Base-by-base conservation (phyloP, 2,113 vertebrate genomes). In the Brachyhypopomus gauderio region DNA sequence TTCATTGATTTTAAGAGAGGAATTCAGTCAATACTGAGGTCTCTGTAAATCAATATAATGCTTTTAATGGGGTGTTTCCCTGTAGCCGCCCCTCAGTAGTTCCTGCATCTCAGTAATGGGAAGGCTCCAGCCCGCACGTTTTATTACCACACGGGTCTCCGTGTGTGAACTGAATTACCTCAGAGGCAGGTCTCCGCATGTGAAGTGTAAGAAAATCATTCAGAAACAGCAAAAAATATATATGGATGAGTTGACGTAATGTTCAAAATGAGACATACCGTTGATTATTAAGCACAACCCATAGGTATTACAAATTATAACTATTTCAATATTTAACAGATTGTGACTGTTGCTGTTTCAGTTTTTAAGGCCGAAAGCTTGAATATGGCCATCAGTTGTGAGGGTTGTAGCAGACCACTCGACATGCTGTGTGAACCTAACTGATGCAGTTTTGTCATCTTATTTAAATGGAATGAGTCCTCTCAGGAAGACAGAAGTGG, bases 51-150 rank as follows among this genome's bases (percentile, higher is more conserved):
- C 85, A 75, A 83, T 84, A 67, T 20, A 79, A 72, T 48, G 25
- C 69, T 56, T 83, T 78, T 81, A 81, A 70, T 70, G 63, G 48
- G 22, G 38, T 34, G 45, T 80, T 80, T 79, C 58, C 69, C 67
- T 79, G 20, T 59, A 4, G 79, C 78, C 70, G 86, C 36, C 67
- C 52, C 86, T 89, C 72, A 84, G 89, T 89, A 83, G 85, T 86
- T 90, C 17, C 85, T 81, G 74, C 60, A 78, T 75, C 38, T 80
- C 71, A 72, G 60, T 48, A 12, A 84, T 52, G 52, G 82, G 52
- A 74, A 58, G 76, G 66, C 22, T 69, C 75, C 55, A 22, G 30
- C 56, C 23, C 52, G 52, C n/a, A 45, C n/a, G 48, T 80, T 72
- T 62, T 3, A 45, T 52, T 62, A 72, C 55, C 59, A 62, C 41